phyloP scores from a whole-genome alignment of 2,797 vertebrate genomes.

The Echiichthys vipera region DNA sequence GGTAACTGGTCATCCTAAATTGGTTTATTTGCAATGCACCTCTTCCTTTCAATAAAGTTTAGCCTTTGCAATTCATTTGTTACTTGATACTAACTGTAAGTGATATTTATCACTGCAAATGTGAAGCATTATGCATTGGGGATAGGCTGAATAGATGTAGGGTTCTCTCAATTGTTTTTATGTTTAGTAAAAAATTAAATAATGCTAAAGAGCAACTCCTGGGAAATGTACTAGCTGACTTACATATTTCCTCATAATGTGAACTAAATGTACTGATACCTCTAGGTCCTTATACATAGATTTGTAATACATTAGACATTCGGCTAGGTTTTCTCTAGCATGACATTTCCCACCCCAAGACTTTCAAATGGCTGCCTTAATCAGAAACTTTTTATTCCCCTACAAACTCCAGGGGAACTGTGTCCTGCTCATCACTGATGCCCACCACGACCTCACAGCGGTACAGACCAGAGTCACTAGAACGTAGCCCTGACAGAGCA shows the following conservation, averaged over 20 bases:
- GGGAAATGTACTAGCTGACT: not conserved
- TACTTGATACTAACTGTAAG: not conserved
- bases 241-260: not conserved
- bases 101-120: not conserved
- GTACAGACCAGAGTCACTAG: constrained; percentile 94
- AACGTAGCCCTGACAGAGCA: constrained; percentile 86
- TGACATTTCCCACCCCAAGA: not conserved
- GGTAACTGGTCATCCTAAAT: too few relatives aligned
- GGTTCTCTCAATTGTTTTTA: not conserved
- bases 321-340: not conserved
- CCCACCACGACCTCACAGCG: constrained; percentile 96
- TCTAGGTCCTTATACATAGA: not conserved
- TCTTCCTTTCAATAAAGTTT: not conserved
- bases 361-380: not conserved
- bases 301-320: not conserved
- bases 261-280: not conserved
- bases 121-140: not conserved
- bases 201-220: not conserved
- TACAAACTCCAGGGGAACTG: constrained; percentile 93
- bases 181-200: not conserved
- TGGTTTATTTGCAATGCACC: not conserved
- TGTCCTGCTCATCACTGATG: constrained; percentile 95
- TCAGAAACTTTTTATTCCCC: constrained; percentile 80
- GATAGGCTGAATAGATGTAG: not conserved
- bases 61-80: not conserved